Conservation (phyloP, 2,113 vertebrate genomes). For the Hemicordylus capensis region DNA sequence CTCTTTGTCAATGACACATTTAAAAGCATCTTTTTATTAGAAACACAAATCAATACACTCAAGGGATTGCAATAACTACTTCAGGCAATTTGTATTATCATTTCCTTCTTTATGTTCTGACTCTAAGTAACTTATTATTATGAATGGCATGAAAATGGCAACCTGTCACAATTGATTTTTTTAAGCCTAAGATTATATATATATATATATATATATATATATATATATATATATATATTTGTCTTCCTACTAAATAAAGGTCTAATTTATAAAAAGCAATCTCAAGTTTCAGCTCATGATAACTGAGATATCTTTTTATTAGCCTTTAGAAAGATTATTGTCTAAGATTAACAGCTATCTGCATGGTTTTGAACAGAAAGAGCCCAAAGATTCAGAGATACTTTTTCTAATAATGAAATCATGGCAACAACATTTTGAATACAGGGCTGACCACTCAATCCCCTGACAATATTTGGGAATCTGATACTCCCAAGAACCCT, state of each 20-base stretch:
- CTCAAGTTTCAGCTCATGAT: slow-evolving; percentile 37
- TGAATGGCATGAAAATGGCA: slow-evolving; percentile 78
- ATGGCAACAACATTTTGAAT: not conserved
- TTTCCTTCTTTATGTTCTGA: slow-evolving; percentile 72
- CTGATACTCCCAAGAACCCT: not conserved
- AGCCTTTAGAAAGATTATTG: slow-evolving; percentile 40
- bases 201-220: slow-evolving; percentile 71
- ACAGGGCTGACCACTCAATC: not conserved
- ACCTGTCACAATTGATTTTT: slow-evolving; percentile 74
- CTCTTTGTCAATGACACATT: slow-evolving; percentile 69
- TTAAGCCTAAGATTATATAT: slow-evolving; percentile 57
- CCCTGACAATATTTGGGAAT: not conserved
- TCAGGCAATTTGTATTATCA: slow-evolving; percentile 72
- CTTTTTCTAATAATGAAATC: slow-evolving; percentile 15
- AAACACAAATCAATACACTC: slow-evolving; percentile 80
- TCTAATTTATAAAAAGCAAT: slow-evolving; percentile 51
- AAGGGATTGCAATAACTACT: slow-evolving; percentile 71
- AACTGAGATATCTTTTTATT: slow-evolving; percentile 49
- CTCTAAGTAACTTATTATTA: slow-evolving; percentile 74
- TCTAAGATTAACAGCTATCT: slow-evolving; percentile 51
- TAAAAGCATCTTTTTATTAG: slow-evolving; percentile 81
- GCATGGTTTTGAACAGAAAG: slow-evolving; percentile 44
- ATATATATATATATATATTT: slow-evolving; percentile 69
- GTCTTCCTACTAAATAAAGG: slow-evolving; percentile 58
- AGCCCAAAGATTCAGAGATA: not conserved